Percentiles rank a stretch among this genome's conserved stretches.
These are phyloP conservation scores for Thyatira batis DNA, from an alignment of 2,888 invertebrate species.

Conservation along the genomic window DNA sequence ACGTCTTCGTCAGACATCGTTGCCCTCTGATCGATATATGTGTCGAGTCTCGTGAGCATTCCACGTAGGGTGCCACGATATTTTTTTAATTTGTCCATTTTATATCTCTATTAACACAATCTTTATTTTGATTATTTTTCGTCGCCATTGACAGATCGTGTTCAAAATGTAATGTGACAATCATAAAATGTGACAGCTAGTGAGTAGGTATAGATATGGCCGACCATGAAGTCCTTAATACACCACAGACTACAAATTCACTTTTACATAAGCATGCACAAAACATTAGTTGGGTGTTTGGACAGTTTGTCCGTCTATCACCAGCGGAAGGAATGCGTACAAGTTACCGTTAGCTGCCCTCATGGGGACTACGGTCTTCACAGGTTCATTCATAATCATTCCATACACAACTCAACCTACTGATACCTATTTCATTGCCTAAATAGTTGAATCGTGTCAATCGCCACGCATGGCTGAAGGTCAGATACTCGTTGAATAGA, in stretches of 20 bases:
- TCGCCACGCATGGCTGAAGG: slow-evolving; percentile 1
- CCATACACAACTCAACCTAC: slow-evolving; percentile 17
- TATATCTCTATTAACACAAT: too few relatives aligned
- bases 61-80: too few relatives aligned
- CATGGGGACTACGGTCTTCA: slow-evolving; percentile 25
- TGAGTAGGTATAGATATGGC: too few relatives aligned
- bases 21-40: too few relatives aligned
- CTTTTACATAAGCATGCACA: background rate
- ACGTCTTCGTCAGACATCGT: too few relatives aligned
- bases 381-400: slow-evolving; percentile 26
- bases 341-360: slow-evolving; percentile 53
- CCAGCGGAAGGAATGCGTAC: slow-evolving; percentile 42
- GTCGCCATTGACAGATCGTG: too few relatives aligned
- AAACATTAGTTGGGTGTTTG: background rate
- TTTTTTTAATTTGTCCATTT: too few relatives aligned
- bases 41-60: too few relatives aligned
- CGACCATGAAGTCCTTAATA: too few relatives aligned
- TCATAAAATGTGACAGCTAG: too few relatives aligned
- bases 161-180: too few relatives aligned
- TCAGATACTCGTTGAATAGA: background rate
- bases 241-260: background rate
- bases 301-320: slow-evolving; percentile 12
- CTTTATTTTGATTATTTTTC: too few relatives aligned
- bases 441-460: background rate
- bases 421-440: slow-evolving; percentile 5